These are phyloP conservation scores for Paracentrotus lividus DNA, from an alignment of 53 echinoderm and acorn worm species.

Conservation along the genomic window DNA sequence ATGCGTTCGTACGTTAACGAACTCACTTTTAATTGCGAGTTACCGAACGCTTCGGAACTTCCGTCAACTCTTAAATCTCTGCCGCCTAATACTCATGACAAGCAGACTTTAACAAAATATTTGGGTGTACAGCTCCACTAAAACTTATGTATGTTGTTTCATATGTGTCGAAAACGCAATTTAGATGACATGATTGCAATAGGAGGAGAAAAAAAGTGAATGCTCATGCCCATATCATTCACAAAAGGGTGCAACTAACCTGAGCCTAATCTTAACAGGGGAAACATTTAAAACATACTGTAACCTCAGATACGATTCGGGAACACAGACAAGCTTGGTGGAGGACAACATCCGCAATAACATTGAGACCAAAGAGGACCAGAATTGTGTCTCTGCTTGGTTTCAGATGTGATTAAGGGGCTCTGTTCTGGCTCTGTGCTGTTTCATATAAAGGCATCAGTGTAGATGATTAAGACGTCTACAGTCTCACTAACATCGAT, in stretches of 20 bases:
- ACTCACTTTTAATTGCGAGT: no score
- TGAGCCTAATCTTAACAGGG: not conserved
- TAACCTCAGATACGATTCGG: not conserved
- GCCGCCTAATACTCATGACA: no score
- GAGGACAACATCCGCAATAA: not conserved
- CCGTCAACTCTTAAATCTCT: no score
- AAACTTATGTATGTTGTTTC: not conserved
- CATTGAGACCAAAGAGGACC: not conserved
- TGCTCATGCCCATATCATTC: constrained; percentile 45
- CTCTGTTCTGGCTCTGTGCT: not conserved
- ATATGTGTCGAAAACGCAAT: not conserved
- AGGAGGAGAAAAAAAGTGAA: not conserved
- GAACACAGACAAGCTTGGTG: not conserved
- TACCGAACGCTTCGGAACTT: no score
- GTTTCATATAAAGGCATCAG: not conserved
- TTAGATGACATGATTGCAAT: not conserved
- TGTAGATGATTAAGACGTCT: not conserved
- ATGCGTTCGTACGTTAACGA: no score
- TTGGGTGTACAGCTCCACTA: not conserved
- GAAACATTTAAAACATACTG: constrained; percentile 8
- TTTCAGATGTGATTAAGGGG: constrained; percentile 22
- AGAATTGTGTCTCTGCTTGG: not conserved
- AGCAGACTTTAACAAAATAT: no score
- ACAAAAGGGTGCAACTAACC: not conserved
- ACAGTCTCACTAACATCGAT: not conserved